Percentiles rank a stretch among this genome's conserved stretches.
These are phyloP conservation scores for Spea multiplicata DNA, from an alignment of 2,113 vertebrate genomes.

Conservation along the genomic window DNA sequence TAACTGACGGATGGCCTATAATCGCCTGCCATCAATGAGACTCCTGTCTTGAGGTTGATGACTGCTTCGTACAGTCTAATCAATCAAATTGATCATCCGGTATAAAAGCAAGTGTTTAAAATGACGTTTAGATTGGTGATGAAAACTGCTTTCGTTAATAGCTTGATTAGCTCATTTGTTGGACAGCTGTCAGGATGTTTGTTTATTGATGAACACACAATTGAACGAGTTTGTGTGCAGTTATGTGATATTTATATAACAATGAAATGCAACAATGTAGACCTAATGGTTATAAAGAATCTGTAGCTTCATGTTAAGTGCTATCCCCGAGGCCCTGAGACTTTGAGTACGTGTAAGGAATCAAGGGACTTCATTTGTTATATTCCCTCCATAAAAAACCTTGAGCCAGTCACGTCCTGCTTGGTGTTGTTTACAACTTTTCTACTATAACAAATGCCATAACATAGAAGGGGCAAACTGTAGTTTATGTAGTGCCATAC, in stretches of 20 bases:
- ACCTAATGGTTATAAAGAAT: background rate
- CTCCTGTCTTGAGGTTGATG: background rate
- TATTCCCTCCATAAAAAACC: constrained; percentile 5
- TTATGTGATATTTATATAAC: constrained; percentile 18
- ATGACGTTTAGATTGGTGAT: background rate
- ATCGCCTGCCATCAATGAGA: constrained; percentile 14
- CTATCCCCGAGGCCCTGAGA: constrained; percentile 19
- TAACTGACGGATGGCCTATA: background rate
- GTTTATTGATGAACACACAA: constrained; percentile 14
- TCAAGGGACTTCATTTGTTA: constrained; percentile 9
- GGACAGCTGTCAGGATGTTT: constrained; percentile 3
- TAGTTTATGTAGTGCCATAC: too few species aligned
- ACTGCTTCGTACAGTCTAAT: constrained; percentile 8
- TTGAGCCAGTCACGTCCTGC: background rate
- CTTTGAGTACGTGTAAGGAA: constrained; percentile 8
- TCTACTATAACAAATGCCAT: background rate
- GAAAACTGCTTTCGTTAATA: background rate
- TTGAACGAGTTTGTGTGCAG: constrained; percentile 10
- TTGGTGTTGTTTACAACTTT: background rate
- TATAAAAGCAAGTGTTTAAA: background rate
- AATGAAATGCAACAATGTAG: constrained; percentile 37
- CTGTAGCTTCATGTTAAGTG: constrained; percentile 22
- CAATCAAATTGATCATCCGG: background rate
- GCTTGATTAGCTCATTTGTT: background rate
- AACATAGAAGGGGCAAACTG: too few species aligned